A percentile compares a stretch with the other conserved stretches of the same genome.
Evolutionary conservation across 2,113 vertebrate genomes (phyloP).

Genomic region (Rutilus rutilus): DNA sequence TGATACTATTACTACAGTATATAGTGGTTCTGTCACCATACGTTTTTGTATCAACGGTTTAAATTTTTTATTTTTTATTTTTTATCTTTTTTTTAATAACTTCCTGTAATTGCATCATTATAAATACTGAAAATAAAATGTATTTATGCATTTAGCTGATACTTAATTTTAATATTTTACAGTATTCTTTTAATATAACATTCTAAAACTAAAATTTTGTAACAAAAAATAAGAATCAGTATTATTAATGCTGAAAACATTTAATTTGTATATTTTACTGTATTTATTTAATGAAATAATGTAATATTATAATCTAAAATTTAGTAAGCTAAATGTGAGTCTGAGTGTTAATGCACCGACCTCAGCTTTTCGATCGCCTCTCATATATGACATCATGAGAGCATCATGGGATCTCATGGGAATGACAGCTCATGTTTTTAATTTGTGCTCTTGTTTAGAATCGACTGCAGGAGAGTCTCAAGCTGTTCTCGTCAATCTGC

Average conservation of each 20-base stretch:
- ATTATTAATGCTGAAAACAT: not conserved
- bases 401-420: not conserved
- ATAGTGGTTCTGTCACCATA: too few relatives aligned
- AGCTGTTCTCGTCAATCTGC: slow-evolving; percentile 78
- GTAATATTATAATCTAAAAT: not conserved
- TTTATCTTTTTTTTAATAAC: not conserved
- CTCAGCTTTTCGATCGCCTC: not conserved
- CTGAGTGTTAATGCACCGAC: not conserved
- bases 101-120: not conserved
- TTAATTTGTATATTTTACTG: not conserved
- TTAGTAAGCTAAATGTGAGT: not conserved
- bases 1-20: too few relatives aligned
- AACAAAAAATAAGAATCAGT: not conserved
- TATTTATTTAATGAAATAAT: not conserved
- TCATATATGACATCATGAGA: not conserved
- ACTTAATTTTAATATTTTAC: not conserved
- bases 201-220: not conserved
- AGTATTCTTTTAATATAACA: not conserved
- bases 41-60: too few relatives aligned
- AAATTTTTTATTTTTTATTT: too few relatives aligned
- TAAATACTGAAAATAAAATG: not conserved
- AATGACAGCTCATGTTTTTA: not conserved
- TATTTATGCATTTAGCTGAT: not conserved
- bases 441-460: slow-evolving; percentile 66
- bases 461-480: slow-evolving; percentile 79